A percentile compares a stretch with the other conserved stretches of the same genome.
These are phyloP conservation scores for Ficedula albicollis DNA, from an alignment of 2,797 vertebrate genomes.

Conservation along the genomic window DNA sequence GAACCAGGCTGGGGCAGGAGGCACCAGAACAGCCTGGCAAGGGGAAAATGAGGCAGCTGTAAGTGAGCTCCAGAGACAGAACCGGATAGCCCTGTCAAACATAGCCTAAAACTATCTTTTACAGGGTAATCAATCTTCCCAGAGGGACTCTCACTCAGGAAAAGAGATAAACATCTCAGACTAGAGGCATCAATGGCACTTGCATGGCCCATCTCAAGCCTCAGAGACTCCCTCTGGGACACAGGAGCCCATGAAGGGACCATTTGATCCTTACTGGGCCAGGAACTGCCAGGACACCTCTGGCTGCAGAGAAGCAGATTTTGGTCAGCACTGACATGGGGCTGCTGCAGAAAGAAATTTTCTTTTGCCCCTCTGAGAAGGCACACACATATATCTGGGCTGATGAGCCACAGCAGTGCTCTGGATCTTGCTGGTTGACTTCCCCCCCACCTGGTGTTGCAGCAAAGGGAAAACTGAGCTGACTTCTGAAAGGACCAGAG, in stretches of 20 bases:
- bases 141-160: not conserved
- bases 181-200: not conserved
- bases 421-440: not conserved
- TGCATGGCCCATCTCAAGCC: not conserved
- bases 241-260: not conserved
- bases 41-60: not conserved
- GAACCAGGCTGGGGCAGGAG: not conserved
- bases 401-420: not conserved
- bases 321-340: not conserved
- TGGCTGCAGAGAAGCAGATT: not conserved
- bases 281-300: not conserved
- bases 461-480: not conserved
- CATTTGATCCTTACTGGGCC: not conserved
- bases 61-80: not conserved
- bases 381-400: not conserved
- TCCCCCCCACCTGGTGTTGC: not conserved
- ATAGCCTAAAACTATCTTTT: not conserved
- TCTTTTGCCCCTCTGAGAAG: not conserved
- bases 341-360: not conserved
- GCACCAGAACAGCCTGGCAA: not conserved
- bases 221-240: not conserved
- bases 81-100: not conserved
- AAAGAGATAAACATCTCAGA: not conserved
- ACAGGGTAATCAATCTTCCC: not conserved
- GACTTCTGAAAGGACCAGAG: not conserved